phyloP scores from a whole-genome alignment of 2,113 vertebrate species.

The Anser cygnoides region DNA sequence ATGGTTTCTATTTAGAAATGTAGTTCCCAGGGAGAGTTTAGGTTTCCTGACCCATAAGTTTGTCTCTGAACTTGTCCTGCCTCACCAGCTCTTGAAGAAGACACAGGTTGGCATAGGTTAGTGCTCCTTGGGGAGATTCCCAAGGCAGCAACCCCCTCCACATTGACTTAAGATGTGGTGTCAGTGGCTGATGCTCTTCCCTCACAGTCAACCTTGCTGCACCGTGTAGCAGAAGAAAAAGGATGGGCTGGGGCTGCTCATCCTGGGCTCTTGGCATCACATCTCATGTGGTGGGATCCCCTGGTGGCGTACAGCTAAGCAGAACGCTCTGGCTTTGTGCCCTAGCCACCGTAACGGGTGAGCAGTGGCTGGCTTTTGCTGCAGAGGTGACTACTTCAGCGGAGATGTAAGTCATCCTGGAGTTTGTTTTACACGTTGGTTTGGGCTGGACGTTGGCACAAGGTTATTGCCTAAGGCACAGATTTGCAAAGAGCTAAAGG shows the following conservation, averaged over 20 bases:
- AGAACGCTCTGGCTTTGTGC: not conserved
- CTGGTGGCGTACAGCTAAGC: not conserved
- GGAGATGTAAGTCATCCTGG: not conserved
- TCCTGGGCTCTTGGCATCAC: not conserved
- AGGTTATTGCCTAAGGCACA: conserved; percentile 30
- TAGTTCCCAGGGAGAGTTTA: not conserved
- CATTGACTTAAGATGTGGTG: fast-evolving
- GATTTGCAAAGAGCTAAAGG: conserved; percentile 15
- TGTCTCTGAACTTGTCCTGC: not conserved
- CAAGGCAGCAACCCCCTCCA: not conserved
- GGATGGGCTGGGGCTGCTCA: not conserved
- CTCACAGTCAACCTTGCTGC: not conserved
- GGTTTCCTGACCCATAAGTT: conserved; percentile 5
- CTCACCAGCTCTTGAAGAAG: not conserved
- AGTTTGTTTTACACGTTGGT: not conserved
- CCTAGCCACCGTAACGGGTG: not conserved
- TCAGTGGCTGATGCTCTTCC: not conserved
- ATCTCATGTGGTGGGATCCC: not conserved
- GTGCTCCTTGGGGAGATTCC: not conserved
- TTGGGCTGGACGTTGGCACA: not conserved
- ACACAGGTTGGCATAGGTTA: not conserved
- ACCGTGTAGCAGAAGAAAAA: not conserved
- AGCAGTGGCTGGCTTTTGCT: not conserved
- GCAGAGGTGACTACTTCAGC: not conserved
- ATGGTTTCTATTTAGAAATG: conserved; percentile 37